Conservation (phyloP, 1,140 invertebrate genomes). For the Mactra quadrangularis region DNA sequence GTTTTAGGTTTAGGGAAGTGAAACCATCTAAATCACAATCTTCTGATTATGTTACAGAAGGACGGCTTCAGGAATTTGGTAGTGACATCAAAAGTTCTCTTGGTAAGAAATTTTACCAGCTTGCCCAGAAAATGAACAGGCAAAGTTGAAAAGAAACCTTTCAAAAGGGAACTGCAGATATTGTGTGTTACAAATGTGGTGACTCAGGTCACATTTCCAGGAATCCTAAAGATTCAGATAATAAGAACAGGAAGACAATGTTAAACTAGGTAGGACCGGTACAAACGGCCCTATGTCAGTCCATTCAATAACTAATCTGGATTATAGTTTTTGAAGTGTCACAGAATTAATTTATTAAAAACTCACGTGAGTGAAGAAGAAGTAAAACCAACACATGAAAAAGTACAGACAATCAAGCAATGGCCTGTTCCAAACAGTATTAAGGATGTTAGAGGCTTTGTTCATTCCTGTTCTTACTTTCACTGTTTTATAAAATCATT, state of each 20-base stretch:
- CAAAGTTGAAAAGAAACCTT: background rate
- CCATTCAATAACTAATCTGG: constrained; percentile 6
- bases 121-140: too few relatives aligned
- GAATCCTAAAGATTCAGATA: background rate
- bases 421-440: constrained; percentile 41
- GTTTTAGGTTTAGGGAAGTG: background rate
- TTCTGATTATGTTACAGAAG: constrained; percentile 43
- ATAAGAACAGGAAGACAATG: background rate
- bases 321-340: constrained; percentile 26
- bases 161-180: background rate
- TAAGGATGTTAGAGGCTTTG: constrained; percentile 12
- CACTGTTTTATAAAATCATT: constrained; percentile 31
- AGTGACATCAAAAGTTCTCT: constrained; percentile 10
- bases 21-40: background rate
- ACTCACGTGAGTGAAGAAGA: constrained; percentile 19
- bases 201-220: constrained; percentile 3
- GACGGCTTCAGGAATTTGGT: constrained; percentile 19
- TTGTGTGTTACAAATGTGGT: constrained; percentile 16
- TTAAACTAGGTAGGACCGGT: constrained; percentile 29
- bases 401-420: constrained; percentile 15
- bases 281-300: constrained; percentile 26
- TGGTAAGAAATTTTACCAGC: constrained; percentile 20
- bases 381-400: background rate
- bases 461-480: constrained; percentile 30
- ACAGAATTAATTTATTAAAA: constrained; percentile 1